A percentile compares a stretch with the other conserved stretches of the same genome.
These are phyloP conservation scores for Dermochelys coriacea DNA, from an alignment of 2,797 vertebrate genomes.

Conservation along the genomic window DNA sequence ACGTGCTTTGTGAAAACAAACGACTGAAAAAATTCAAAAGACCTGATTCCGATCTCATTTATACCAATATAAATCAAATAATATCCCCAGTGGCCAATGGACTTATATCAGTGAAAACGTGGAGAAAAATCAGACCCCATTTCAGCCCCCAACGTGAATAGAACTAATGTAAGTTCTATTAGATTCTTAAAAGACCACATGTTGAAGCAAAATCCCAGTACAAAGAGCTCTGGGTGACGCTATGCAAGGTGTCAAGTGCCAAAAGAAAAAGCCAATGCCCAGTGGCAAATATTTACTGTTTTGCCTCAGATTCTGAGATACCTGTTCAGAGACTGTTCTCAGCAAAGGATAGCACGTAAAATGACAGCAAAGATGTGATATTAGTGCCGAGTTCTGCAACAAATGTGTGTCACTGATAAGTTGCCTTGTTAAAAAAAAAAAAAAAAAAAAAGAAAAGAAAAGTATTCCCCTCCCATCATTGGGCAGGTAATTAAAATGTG, in stretches of 20 bases:
- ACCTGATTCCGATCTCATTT: not conserved
- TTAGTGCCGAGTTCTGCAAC: not conserved
- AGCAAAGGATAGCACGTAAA: accelerated
- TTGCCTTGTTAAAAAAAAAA: not conserved
- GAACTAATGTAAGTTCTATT: not conserved
- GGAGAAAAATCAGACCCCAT: not conserved
- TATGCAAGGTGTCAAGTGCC: not conserved
- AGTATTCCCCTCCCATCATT: not conserved
- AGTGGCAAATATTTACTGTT: not conserved
- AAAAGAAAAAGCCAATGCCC: not conserved
- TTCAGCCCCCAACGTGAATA: not conserved
- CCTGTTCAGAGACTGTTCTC: not conserved
- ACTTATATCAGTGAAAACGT: no score
- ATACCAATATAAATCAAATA: not conserved
- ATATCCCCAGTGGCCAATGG: not conserved
- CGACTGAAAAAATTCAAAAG: not conserved
- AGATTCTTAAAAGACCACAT: not conserved
- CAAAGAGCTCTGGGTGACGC: not conserved
- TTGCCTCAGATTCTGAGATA: not conserved
- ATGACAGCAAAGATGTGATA: not conserved
- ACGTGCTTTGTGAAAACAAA: not conserved
- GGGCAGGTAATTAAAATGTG: accelerated
- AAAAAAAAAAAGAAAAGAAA: conserved; percentile 11
- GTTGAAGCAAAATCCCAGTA: not conserved
- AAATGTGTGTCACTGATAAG: accelerated